Conservation (phyloP, 2,888 invertebrate species). For the Ischnus inquisitorius region DNA sequence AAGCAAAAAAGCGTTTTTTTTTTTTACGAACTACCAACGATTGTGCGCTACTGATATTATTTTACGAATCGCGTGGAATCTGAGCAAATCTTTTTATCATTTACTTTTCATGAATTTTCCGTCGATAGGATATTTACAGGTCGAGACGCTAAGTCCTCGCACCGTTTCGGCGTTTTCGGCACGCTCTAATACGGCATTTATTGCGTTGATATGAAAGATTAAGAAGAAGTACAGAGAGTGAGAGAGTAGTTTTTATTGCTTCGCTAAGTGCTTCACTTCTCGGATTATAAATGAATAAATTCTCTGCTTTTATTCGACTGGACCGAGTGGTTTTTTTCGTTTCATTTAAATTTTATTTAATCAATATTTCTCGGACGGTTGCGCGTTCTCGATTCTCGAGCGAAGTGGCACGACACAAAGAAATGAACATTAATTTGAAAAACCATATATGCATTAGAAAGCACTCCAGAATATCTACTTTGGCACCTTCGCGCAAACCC, state of each 20-base stretch:
- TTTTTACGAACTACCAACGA: constrained; percentile 40
- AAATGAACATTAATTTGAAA: constrained; percentile 6
- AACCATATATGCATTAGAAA: constrained; percentile 31
- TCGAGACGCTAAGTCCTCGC: constrained; percentile 55
- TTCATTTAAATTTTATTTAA: neutral
- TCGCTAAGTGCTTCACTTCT: constrained; percentile 55
- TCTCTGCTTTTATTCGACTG: constrained; percentile 40
- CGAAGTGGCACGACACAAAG: constrained; percentile 26
- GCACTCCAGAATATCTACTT: constrained; percentile 75
- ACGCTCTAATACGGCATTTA: constrained; percentile 47
- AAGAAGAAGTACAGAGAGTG: neutral
- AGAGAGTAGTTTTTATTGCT: constrained; percentile 59
- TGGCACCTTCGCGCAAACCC: constrained; percentile 77
- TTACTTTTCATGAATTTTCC: neutral
- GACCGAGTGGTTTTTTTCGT: constrained; percentile 39
- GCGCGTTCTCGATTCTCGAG: constrained; percentile 12
- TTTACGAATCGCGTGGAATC: constrained; percentile 35
- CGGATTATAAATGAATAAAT: constrained; percentile 55
- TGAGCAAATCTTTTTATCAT: constrained; percentile 53
- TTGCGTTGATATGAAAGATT: constrained; percentile 57
- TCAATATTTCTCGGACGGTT: constrained; percentile 22
- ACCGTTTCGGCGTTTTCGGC: constrained; percentile 56
- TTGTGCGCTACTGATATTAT: constrained; percentile 37
- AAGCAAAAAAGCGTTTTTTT: constrained; percentile 41
- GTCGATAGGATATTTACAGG: constrained; percentile 57